These are phyloP conservation scores for Octomys mimax DNA, from an alignment of 2,797 vertebrate genomes.

Conservation along the genomic window DNA sequence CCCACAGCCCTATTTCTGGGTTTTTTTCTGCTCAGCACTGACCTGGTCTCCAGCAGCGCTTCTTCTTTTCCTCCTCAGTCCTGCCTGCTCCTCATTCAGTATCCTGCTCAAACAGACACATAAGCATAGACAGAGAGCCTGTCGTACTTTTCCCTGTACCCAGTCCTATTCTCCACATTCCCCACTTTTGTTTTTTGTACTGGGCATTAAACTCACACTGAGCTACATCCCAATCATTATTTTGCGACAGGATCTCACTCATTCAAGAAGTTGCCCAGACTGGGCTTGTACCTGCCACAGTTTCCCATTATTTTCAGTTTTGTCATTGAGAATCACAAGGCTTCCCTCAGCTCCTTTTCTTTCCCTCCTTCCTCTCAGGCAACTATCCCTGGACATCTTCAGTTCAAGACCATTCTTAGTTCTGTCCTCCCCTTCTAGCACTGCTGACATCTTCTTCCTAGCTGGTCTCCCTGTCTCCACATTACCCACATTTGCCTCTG, in stretches of 20 bases:
- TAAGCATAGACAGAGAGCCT: accelerated
- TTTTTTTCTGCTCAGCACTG: background rate
- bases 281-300: background rate
- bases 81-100: background rate
- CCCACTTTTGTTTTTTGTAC: background rate
- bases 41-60: background rate
- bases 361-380: background rate
- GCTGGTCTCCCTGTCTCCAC: background rate
- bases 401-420: background rate
- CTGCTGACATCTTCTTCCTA: background rate
- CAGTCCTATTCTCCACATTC: background rate
- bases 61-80: background rate
- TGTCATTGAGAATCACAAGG: background rate
- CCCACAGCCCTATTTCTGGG: background rate
- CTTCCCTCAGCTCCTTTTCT: background rate
- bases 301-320: background rate
- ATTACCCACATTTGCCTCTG: background rate
- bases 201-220: background rate
- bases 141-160: background rate
- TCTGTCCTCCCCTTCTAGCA: background rate
- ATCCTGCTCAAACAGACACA: too few species aligned
- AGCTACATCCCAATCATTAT: background rate
- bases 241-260: background rate
- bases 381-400: background rate
- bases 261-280: background rate